Percentiles rank a stretch among this genome's conserved stretches.
Evolutionary conservation across 1,140 invertebrate genomes (phyloP).

Genomic region (Mizuhopecten yessoensis): DNA sequence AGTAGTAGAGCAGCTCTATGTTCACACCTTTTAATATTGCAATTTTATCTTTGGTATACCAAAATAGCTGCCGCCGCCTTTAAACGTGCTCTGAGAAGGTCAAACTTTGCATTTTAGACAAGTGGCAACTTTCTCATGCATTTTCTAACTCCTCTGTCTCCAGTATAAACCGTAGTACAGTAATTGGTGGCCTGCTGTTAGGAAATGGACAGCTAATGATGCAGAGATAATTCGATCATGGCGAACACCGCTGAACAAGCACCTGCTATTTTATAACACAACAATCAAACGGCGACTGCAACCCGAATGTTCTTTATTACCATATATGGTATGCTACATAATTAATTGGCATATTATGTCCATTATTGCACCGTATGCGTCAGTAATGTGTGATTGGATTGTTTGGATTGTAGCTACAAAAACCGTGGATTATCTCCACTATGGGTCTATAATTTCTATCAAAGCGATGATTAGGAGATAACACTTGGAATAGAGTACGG

Average conservation of each 20-base stretch:
- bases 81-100: not conserved
- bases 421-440: not conserved
- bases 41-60: not conserved
- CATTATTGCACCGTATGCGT: not conserved
- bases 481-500: not conserved
- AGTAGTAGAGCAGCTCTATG: not conserved
- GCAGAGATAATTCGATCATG: not conserved
- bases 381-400: slow-evolving; percentile 34
- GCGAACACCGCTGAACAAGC: not conserved
- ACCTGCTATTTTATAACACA: slow-evolving; percentile 12
- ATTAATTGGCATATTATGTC: slow-evolving; percentile 24
- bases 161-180: not conserved
- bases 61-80: not conserved
- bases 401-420: not conserved
- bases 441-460: slow-evolving; percentile 35
- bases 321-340: not conserved
- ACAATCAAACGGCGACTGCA: slow-evolving; percentile 3
- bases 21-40: not conserved
- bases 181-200: slow-evolving; percentile 5
- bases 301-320: not conserved
- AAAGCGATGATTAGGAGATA: slow-evolving; percentile 28
- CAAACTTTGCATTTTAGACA: not conserved
- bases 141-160: not conserved
- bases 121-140: slow-evolving; percentile 24
- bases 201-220: slow-evolving; percentile 5